A percentile compares a stretch with the other conserved stretches of the same genome.
phyloP scores from a whole-genome alignment of 2,797 vertebrate genomes.

The Sphenodon punctatus region DNA sequence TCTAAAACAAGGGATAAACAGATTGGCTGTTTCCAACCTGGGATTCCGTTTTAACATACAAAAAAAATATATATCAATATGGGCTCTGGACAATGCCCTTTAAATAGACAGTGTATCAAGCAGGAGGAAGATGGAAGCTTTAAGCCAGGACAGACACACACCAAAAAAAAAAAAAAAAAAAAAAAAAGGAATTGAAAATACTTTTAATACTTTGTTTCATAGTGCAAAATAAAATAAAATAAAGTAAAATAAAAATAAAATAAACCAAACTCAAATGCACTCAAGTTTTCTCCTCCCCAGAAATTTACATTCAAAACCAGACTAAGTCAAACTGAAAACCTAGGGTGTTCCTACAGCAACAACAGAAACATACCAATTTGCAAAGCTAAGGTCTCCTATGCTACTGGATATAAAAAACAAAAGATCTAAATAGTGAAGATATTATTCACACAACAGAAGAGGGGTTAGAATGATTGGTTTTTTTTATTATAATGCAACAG shows the following conservation, averaged over 20 bases:
- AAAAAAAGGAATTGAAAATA: conserved; percentile 2
- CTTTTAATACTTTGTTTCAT: conserved; percentile 40
- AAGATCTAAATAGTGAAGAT: conserved; percentile 55
- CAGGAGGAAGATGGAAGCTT: too few species aligned
- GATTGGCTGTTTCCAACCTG: too few species aligned
- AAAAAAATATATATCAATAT: too few species aligned
- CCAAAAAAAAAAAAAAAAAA: conserved; percentile 41
- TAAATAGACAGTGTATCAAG: conserved; percentile 21
- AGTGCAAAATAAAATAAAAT: conserved; percentile 62
- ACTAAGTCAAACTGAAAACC: conserved; percentile 51
- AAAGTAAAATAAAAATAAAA: too few species aligned
- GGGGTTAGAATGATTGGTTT: conserved; percentile 84
- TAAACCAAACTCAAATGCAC: too few species aligned
- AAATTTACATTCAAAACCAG: conserved; percentile 35
- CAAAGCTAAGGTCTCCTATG: conserved; percentile 46
- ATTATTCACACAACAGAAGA: conserved; percentile 61
- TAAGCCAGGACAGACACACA: conserved; percentile 21
- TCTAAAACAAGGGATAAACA: too few species aligned
- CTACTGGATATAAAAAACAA: conserved; percentile 50
- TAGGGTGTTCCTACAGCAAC: conserved; percentile 53
- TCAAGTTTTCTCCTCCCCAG: background rate
- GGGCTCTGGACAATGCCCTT: too few species aligned
- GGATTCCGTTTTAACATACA: too few species aligned
- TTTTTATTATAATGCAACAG: conserved; percentile 58
- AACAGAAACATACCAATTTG: conserved; percentile 44